Base-by-base conservation (phyloP, 2,888 invertebrate species). In the Agrotis exclamationis region DNA sequence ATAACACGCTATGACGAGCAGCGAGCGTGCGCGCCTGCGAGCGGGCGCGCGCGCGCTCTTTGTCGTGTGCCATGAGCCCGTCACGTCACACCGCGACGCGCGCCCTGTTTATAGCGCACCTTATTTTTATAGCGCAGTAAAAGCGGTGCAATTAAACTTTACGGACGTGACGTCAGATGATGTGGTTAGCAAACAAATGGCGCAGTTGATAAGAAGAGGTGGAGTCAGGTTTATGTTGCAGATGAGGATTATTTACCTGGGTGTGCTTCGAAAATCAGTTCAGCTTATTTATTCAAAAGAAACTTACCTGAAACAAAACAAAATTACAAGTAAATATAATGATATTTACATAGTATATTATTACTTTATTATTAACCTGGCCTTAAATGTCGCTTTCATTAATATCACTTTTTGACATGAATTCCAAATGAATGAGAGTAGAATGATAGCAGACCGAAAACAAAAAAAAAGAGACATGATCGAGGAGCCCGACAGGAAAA, bases 91-190 rank as follows among this genome's bases (percentile, higher is more conserved):
- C 76, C 70, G 75, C 74, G 70, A 69, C 83, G 76, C 76, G 69
- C 67, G 71, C 72, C 67, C 83, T 82, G 79, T 83, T 85, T 81
- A 83, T 85, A 84, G 74, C 83, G 79, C 78, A 76, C 83, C 85
- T 80, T 63, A 74, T 77, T 85, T 88, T 89, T 90, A 89, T 89
- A 84, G 87, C 87, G 82, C 80, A 84, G 86, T 89, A 88, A 89
- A 88, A 82, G 80, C 80, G 64, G 74, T 84, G 84, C 84, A 89
- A 89, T 89, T 89, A 88, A 89, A 87, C 74, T 87, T 87, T 87
- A 88, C 86, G 85, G 79, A 81, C 84, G 86, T 87, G 87, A 88
- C 86, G 85, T 82, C 74, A 85, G 60, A 74, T 77, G 65, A 73
- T 69, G 85, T 72, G 76, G 83, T 81, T 76, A 39, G 82, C 86